These are phyloP conservation scores for Selenia dentaria DNA, from an alignment of 2,888 invertebrate genomes.

Conservation along the genomic window DNA sequence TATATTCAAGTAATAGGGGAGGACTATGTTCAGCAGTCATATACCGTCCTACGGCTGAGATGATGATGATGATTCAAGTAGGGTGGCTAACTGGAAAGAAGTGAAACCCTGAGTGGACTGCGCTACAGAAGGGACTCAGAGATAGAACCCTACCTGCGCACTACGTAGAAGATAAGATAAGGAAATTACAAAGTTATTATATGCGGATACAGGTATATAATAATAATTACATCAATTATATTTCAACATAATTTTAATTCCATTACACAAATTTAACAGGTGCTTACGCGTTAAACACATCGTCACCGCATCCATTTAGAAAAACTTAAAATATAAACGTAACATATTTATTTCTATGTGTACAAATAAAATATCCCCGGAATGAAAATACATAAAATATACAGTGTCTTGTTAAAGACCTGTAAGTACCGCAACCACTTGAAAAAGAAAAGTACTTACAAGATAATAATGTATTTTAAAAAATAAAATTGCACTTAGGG, in stretches of 20 bases:
- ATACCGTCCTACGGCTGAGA: no score
- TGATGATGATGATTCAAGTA: no score
- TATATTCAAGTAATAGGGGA: no score
- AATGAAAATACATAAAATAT: constrained; percentile 47
- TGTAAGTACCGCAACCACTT: constrained; percentile 60
- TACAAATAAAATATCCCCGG: constrained; percentile 46
- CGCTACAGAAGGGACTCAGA: no score
- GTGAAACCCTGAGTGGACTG: no score
- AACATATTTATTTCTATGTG: constrained; percentile 24
- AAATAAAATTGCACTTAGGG: constrained; percentile 74
- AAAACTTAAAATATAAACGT: constrained; percentile 46
- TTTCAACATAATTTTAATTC: constrained; percentile 79
- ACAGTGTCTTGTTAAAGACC: constrained; percentile 41
- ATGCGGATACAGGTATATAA: no score
- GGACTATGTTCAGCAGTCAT: no score
- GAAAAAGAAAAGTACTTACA: constrained; percentile 25
- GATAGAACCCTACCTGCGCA: no score
- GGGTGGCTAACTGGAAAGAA: no score
- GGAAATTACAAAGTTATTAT: no score
- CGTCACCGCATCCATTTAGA: constrained; percentile 54
- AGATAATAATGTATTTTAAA: constrained; percentile 34
- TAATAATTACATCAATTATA: constrained; percentile 24
- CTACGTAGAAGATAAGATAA: no score
- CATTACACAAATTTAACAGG: constrained; percentile 77
- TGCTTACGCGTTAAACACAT: constrained; percentile 60